phyloP scores from a whole-genome alignment of 2,888 invertebrate species.

The Cactoblastis cactorum region DNA sequence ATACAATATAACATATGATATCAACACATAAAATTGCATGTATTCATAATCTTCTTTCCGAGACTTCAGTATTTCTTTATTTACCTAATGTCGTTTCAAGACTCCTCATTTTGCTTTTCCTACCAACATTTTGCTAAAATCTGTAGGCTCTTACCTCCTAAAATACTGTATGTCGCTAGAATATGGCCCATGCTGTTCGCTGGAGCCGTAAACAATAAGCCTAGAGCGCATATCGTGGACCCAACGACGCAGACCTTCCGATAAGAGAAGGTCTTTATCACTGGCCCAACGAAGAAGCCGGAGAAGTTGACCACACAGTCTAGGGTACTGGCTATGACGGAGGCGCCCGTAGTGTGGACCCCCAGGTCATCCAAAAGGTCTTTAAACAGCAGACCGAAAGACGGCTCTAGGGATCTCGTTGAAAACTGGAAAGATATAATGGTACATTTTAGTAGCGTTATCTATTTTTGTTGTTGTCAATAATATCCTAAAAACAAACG shows the following conservation, averaged over 20 bases:
- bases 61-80: no score
- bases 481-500: no score
- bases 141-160: slow-evolving; percentile 84
- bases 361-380: slow-evolving; percentile 83
- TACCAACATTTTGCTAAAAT: no score
- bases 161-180: slow-evolving; percentile 85
- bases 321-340: slow-evolving; percentile 86
- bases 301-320: slow-evolving; percentile 89
- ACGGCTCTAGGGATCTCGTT: slow-evolving; percentile 88
- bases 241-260: slow-evolving; percentile 85
- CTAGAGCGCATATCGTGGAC: slow-evolving; percentile 82
- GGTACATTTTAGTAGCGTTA: not conserved
- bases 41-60: no score
- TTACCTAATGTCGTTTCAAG: no score
- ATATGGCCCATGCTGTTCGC: slow-evolving; percentile 86
- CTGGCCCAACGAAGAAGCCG: slow-evolving; percentile 87
- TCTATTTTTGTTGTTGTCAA: no score
- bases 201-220: slow-evolving; percentile 83
- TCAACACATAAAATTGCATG: no score
- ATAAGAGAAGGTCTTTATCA: slow-evolving; percentile 86
- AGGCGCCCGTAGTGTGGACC: slow-evolving; percentile 87
- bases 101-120: no score
- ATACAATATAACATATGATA: no score
- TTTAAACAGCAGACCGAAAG: slow-evolving; percentile 88
- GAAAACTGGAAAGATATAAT: slow-evolving; percentile 81